These are phyloP conservation scores for Notechis scutatus DNA, from an alignment of 2,113 vertebrate species.

Conservation along the genomic window DNA sequence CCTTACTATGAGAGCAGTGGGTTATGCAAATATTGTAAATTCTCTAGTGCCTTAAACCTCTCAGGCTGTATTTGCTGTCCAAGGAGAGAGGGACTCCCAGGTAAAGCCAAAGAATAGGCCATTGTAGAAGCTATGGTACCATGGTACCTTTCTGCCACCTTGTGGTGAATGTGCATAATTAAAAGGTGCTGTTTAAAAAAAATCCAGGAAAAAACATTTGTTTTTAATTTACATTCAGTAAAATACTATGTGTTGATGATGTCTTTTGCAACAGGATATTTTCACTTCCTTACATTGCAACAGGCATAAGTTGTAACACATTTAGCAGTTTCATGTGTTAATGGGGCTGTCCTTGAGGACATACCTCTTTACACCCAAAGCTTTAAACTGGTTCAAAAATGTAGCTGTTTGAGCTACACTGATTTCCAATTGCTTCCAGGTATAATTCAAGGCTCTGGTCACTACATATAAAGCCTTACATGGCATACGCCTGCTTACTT, in stretches of 20 bases:
- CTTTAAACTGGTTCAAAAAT: background rate
- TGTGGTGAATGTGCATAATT: background rate
- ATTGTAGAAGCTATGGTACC: background rate
- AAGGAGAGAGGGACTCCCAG: background rate
- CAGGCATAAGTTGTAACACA: background rate
- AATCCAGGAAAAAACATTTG: background rate
- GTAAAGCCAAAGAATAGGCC: background rate
- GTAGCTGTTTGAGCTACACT: background rate
- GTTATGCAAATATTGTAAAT: conserved; percentile 9
- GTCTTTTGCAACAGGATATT: background rate
- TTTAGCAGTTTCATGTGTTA: background rate
- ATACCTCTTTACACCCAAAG: background rate
- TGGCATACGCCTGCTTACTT: background rate
- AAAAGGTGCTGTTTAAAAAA: background rate
- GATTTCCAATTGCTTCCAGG: background rate
- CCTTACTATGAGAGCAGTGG: background rate
- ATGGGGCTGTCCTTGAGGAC: background rate
- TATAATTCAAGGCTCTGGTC: background rate
- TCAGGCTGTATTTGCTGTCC: background rate
- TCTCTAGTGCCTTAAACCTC: background rate
- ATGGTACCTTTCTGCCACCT: conserved; percentile 16
- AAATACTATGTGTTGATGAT: background rate
- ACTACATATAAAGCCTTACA: background rate
- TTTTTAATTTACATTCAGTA: background rate
- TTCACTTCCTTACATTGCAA: background rate